Percentiles rank a stretch among this genome's conserved stretches.
These are phyloP conservation scores for Siderastrea siderea DNA, from an alignment of 92 coral and sea anemone species.

Conservation along the genomic window DNA sequence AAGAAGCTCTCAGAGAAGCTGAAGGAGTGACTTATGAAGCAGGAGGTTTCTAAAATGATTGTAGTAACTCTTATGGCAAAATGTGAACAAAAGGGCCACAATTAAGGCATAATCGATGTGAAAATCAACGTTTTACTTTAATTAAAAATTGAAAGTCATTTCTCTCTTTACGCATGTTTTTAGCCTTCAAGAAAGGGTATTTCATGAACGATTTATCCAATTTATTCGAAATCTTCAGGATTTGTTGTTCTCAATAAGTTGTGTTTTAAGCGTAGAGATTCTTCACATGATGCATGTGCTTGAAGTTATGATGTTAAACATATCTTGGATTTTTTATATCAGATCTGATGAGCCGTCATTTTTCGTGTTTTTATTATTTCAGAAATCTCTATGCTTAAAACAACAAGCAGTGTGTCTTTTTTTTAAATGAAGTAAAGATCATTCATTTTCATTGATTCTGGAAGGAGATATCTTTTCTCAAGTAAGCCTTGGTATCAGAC, in stretches of 20 bases:
- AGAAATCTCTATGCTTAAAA: conserved; percentile 50
- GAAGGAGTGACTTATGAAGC: conserved; percentile 61
- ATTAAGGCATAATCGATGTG: conserved; percentile 2
- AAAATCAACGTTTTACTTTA: conserved; percentile 9
- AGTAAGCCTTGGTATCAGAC: too few species aligned
- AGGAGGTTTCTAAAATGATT: conserved; percentile 57
- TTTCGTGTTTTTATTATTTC: conserved; percentile 30
- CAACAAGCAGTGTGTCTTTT: too few species aligned
- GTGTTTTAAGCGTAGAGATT: conserved; percentile 35
- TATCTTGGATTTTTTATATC: conserved; percentile 5
- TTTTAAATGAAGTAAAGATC: too few species aligned
- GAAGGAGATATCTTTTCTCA: too few species aligned
- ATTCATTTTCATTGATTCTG: too few species aligned
- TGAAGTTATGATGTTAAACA: conserved; percentile 22
- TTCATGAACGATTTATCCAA: conserved; percentile 47
- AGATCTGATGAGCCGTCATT: not conserved
- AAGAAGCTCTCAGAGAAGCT: conserved; percentile 66
- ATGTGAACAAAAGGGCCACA: conserved; percentile 5
- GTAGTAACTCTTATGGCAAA: not conserved
- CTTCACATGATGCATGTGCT: conserved; percentile 20
- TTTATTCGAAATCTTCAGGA: conserved; percentile 68
- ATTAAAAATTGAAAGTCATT: conserved; percentile 39
- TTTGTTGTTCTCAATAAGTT: conserved; percentile 20
- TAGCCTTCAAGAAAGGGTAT: conserved; percentile 45
- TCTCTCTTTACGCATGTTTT: conserved; percentile 46